phyloP scores from a whole-genome alignment of 2,797 vertebrate species.

The Gymnoscopelus braueri region DNA sequence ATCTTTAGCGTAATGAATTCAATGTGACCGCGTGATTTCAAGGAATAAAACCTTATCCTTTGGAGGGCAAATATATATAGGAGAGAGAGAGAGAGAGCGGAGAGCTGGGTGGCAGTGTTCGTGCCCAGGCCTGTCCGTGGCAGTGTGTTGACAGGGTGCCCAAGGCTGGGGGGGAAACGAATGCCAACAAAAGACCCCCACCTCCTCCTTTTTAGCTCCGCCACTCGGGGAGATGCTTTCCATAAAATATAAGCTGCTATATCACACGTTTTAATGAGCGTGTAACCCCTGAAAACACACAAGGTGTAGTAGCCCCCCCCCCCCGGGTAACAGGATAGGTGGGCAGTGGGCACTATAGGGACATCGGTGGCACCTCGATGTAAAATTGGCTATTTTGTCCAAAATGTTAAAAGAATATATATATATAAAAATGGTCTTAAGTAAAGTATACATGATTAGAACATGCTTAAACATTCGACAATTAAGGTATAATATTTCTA shows the following conservation, averaged over 20 bases:
- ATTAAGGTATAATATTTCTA: too few species aligned
- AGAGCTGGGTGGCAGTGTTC: not conserved
- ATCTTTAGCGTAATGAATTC: constrained; percentile 68
- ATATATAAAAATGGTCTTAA: too few species aligned
- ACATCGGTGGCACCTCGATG: too few species aligned
- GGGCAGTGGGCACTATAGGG: too few species aligned
- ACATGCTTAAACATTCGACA: too few species aligned
- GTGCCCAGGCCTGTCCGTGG: constrained; percentile 13
- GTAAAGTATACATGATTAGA: too few species aligned
- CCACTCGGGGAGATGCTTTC: constrained; percentile 49
- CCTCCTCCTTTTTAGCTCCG: constrained; percentile 44
- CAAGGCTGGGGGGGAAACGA: constrained; percentile 22
- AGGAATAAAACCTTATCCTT: constrained; percentile 18
- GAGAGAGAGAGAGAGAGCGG: not conserved
- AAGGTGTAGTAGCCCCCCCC: too few species aligned
- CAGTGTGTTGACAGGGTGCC: constrained; percentile 6
- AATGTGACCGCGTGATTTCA: constrained; percentile 56
- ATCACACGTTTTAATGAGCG: constrained; percentile 70
- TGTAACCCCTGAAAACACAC: constrained; percentile 34
- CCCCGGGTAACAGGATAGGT: too few species aligned
- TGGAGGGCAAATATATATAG: too few species aligned
- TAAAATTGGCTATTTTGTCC: too few species aligned
- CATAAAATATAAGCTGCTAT: constrained; percentile 72
- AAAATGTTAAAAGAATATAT: too few species aligned
- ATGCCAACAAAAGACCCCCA: constrained; percentile 22